A percentile compares a stretch with the other conserved stretches of the same genome.
phyloP scores from a whole-genome alignment of 1,140 invertebrate genomes.

The Hyphantria cunea region DNA sequence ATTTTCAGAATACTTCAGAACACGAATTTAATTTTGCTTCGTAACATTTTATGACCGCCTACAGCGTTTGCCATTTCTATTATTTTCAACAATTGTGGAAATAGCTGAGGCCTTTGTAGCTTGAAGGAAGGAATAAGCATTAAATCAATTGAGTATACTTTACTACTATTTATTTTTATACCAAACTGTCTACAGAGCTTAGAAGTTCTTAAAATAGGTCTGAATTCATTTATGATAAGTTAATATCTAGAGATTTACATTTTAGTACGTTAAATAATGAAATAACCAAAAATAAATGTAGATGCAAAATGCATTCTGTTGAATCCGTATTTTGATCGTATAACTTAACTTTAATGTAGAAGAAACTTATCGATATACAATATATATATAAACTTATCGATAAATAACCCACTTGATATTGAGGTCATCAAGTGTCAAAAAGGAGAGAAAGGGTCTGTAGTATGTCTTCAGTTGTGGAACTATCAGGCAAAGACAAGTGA shows the following conservation, averaged over 20 bases:
- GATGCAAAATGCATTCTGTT: too few species aligned
- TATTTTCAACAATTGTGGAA: not conserved
- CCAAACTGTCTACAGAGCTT: too few species aligned
- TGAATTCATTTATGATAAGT: too few species aligned
- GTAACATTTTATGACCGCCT: not conserved
- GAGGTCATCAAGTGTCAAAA: not conserved
- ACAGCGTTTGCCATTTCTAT: not conserved
- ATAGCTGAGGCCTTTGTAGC: not conserved
- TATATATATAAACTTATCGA: too few species aligned
- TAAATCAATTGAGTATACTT: not conserved
- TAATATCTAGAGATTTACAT: too few species aligned
- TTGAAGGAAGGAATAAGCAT: not conserved
- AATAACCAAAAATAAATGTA: too few species aligned
- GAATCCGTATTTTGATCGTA: too few species aligned
- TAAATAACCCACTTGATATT: not conserved
- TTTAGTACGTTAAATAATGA: too few species aligned
- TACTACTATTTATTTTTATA: too few species aligned
- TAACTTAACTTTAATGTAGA: not conserved
- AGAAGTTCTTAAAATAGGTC: too few species aligned
- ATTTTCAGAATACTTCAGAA: not conserved
- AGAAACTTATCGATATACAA: not conserved
- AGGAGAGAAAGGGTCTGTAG: conserved; percentile 1
- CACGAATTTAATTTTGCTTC: not conserved
- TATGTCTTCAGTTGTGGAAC: not conserved
- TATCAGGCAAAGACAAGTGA: conserved; percentile 2